phyloP scores from a whole-genome alignment of 2,888 invertebrate species.

The Teleogryllus oceanicus region DNA sequence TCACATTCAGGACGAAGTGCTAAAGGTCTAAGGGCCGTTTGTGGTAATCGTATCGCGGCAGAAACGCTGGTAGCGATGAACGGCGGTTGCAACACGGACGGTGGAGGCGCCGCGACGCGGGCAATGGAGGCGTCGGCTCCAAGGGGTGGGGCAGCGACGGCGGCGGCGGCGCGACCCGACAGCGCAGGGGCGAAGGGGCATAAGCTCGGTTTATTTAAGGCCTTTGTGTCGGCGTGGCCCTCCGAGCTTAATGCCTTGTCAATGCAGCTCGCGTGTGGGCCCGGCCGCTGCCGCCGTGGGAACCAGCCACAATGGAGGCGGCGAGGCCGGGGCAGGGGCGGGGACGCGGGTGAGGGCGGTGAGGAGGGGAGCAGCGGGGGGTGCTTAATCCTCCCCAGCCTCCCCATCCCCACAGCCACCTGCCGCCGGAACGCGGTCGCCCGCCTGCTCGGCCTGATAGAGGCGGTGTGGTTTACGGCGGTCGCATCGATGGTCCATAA shows the following conservation, averaged over 20 bases:
- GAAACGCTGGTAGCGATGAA: no score
- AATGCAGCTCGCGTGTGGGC: constrained; percentile 3
- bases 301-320: not conserved
- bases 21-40: no score
- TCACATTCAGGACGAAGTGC: no score
- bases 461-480: no score
- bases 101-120: no score
- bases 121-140: no score
- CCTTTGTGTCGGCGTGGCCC: constrained; percentile 6
- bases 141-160: no score
- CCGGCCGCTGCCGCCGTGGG: not conserved
- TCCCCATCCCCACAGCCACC: not conserved
- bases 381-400: not conserved
- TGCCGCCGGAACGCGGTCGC: no score
- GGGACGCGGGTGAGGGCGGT: not conserved
- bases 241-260: not conserved
- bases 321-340: not conserved
- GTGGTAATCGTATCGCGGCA: no score
- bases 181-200: not conserved
- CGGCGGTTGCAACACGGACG: no score
- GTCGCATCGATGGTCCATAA: no score
- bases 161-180: not conserved
- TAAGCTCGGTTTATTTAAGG: constrained; percentile 18
- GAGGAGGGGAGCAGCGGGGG: not conserved
- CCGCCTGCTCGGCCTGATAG: no score